phyloP scores from a whole-genome alignment of 53 echinoderm and acorn worm species.

The Hippasteria phrygiana region DNA sequence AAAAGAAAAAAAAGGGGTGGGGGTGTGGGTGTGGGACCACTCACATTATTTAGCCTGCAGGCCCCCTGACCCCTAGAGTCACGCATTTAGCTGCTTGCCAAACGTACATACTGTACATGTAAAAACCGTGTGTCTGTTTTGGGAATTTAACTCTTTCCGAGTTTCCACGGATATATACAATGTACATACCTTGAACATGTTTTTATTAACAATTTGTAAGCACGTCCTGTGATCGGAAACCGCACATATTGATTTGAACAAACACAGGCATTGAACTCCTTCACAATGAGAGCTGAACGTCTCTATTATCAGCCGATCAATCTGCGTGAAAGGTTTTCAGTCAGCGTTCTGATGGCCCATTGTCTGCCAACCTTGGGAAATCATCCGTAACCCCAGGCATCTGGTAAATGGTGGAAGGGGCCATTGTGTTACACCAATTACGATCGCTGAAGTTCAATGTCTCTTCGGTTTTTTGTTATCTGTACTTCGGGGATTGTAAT shows the following conservation, averaged over 20 bases:
- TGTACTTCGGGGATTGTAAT: background rate
- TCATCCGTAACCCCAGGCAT: slow-evolving; percentile 22
- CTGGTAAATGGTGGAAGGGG: background rate
- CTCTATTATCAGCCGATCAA: slow-evolving; percentile 8
- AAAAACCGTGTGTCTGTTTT: no score
- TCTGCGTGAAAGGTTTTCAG: background rate
- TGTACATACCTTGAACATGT: background rate
- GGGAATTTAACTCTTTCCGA: no score
- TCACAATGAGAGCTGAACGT: background rate
- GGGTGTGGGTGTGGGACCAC: no score
- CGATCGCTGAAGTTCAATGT: background rate
- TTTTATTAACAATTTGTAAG: background rate
- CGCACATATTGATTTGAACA: background rate
- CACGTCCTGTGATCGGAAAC: background rate
- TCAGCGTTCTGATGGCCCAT: background rate
- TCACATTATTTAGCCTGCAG: no score
- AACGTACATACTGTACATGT: no score
- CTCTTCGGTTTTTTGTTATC: background rate
- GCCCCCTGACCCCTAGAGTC: no score
- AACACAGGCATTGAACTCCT: background rate
- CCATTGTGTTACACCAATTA: slow-evolving; percentile 11
- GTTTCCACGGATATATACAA: no score
- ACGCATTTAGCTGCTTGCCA: no score
- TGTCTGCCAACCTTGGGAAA: slow-evolving; percentile 29
- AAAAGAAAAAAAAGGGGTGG: no score